These are phyloP conservation scores for Babylonia areolata DNA, from an alignment of 1,140 invertebrate genomes.

Conservation along the genomic window DNA sequence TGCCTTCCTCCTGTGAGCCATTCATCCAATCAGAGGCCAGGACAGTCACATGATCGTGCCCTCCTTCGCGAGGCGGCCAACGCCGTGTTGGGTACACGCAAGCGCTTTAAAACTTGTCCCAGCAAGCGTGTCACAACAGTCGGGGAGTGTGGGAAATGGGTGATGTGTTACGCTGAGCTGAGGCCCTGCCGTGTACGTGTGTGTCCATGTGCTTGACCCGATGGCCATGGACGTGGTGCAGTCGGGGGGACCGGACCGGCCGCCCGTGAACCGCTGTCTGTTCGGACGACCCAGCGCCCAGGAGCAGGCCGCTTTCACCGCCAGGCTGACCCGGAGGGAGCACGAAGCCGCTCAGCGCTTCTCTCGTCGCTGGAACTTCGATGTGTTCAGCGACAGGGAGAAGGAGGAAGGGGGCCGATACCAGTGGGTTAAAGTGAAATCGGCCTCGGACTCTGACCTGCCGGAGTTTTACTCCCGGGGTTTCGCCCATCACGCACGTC, in stretches of 20 bases:
- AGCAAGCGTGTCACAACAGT: too few relatives aligned
- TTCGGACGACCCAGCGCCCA: background rate
- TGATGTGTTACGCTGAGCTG: background rate
- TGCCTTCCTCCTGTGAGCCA: background rate
- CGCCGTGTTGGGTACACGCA: too few relatives aligned
- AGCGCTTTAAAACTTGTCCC: too few relatives aligned
- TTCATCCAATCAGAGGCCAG: background rate
- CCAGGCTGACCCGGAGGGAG: background rate
- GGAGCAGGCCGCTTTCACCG: background rate
- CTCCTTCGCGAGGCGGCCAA: background rate
- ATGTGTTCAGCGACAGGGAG: background rate
- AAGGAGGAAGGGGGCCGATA: background rate
- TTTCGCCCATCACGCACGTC: background rate
- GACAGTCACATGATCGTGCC: conserved; percentile 1
- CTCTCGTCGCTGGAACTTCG: background rate
- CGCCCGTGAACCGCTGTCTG: background rate
- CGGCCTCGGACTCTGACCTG: background rate
- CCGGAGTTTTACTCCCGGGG: background rate
- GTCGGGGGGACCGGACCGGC: background rate
- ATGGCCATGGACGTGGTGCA: background rate
- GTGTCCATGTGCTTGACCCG: too few relatives aligned
- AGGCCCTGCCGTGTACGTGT: too few relatives aligned
- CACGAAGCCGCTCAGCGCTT: background rate
- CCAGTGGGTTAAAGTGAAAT: background rate
- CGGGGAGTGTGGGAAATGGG: background rate